Evolutionary conservation across 2,888 invertebrate genomes (phyloP), one percentile per base, ranked within the genome.

Genomic region (Lampropteryx suffumata): DNA sequence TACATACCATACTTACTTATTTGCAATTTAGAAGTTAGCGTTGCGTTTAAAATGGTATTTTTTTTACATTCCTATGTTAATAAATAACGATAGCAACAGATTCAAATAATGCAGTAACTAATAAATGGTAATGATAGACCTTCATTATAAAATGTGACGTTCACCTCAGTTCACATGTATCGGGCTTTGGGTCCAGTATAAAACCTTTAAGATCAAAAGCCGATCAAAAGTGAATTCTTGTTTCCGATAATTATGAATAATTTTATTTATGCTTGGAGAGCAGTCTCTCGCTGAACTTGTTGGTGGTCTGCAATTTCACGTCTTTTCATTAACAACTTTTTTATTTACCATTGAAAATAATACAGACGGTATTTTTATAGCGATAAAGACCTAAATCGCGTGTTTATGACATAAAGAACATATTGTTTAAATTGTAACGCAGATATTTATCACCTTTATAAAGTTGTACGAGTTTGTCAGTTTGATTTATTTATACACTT

Each of bases 231-330:
- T 50, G 52, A 59, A 24, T 7, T 4, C 29, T 12, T 65, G 65
- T 66, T 64, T 67, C 57, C 64, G 55, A 63, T 74, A 72, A 80
- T 79, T 76, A 71, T 60, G 65, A 65, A 59, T 73, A 76, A 76
- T 78, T 71, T 75, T 71, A 74, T 77, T 76, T 76, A 76, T 67
- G 68, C 69, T 67, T 65, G 59, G 57, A 37, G 67, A 66, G 67
- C 73, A 72, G 74, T 69, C 61, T 61, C 59, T 59, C 46, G 35
- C 55, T 58, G 59, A 57, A 69, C 75, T 69, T 80, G 69, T 80
- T 65, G 82, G 82, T 78, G 76, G 77, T 73, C 76, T 54, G 65
- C 62, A 70, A 75, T 75, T 76, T 69, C 64, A 65, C 66, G 61
- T 65, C 57, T 59, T 72, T 68, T 62, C 50, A 30, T 57, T 49